These are phyloP conservation scores for Kryptopterus vitreolus DNA, from an alignment of 2,797 vertebrate species.

Conservation along the genomic window DNA sequence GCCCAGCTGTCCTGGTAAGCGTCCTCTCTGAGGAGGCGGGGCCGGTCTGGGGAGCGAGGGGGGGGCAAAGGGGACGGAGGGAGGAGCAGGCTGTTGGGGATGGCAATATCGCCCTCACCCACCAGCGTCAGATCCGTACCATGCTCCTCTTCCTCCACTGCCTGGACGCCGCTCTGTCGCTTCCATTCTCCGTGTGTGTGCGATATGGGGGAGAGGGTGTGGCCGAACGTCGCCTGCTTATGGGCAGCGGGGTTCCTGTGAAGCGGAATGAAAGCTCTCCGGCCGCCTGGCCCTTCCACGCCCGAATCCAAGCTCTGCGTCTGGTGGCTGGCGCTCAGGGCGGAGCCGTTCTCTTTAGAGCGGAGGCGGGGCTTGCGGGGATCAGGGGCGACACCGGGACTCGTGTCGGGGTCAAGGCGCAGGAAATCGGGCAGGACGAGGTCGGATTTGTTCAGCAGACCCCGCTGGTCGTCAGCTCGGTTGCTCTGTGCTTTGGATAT, in stretches of 20 bases:
- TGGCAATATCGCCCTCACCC: constrained; percentile 90
- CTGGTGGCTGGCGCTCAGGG: constrained; percentile 69
- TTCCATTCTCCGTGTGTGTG: constrained; percentile 65
- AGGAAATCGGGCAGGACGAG: constrained; percentile 95
- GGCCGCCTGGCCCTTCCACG: constrained; percentile 67
- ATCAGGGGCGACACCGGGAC: constrained; percentile 35
- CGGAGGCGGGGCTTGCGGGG: constrained; percentile 56
- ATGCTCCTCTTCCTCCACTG: constrained; percentile 68
- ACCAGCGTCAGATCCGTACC: constrained; percentile 80
- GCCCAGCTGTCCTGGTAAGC: constrained; percentile 72
- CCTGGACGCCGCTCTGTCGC: constrained; percentile 71
- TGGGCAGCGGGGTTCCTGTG: constrained; percentile 55
- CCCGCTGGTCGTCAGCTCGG: constrained; percentile 97
- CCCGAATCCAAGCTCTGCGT: constrained; percentile 75
- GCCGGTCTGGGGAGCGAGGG: constrained; percentile 52
- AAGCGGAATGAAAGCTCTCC: constrained; percentile 64
- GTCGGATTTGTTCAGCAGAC: constrained; percentile 95
- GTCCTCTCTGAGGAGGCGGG: constrained; percentile 53
- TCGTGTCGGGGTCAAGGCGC: constrained; percentile 72
- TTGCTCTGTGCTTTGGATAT: constrained; percentile 99
- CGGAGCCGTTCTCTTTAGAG: constrained; percentile 56
- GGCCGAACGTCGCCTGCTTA: constrained; percentile 61
- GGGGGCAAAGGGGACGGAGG: constrained; percentile 71
- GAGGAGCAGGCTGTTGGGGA: constrained; percentile 87
- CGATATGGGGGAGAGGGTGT: constrained; percentile 74